Evolutionary conservation across 2,888 invertebrate genomes (phyloP).

Genomic region (Callyntrura guangdongensis): DNA sequence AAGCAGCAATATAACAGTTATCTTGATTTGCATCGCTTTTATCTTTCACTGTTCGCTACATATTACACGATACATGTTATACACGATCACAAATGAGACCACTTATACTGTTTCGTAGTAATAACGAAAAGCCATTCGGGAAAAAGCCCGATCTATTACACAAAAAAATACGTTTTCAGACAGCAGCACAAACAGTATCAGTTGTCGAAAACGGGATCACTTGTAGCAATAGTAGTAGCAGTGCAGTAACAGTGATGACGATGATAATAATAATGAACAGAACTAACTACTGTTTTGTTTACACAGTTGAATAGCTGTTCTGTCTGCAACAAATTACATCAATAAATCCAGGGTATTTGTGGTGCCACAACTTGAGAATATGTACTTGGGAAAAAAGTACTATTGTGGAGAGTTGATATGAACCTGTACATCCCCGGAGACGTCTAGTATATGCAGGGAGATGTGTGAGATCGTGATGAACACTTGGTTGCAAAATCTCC

Average conservation of each 20-base stretch:
- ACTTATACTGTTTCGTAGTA: constrained; percentile 9
- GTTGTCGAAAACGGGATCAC: constrained; percentile 56
- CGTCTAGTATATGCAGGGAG: constrained; percentile 56
- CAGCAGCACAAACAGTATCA: not conserved
- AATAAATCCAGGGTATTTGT: constrained; percentile 73
- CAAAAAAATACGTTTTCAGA: constrained; percentile 25
- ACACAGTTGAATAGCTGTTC: constrained; percentile 58
- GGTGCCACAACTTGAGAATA: constrained; percentile 17
- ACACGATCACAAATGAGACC: constrained; percentile 42
- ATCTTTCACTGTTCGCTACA: not conserved
- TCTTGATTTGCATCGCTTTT: not conserved
- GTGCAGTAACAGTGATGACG: not conserved
- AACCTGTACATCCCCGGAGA: constrained; percentile 59
- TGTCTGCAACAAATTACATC: constrained; percentile 73
- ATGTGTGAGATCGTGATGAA: constrained; percentile 70
- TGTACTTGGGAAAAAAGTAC: not conserved
- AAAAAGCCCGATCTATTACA: constrained; percentile 10
- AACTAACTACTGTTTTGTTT: constrained; percentile 59
- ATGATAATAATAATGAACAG: constrained; percentile 56
- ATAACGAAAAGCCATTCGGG: constrained; percentile 7
- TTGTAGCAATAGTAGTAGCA: not conserved
- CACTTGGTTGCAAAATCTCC: constrained; percentile 50
- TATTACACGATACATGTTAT: not conserved
- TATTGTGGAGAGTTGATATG: not conserved
- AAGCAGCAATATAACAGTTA: not conserved